phyloP scores from a whole-genome alignment of 2,888 invertebrate species.

The Agelastica alni region DNA sequence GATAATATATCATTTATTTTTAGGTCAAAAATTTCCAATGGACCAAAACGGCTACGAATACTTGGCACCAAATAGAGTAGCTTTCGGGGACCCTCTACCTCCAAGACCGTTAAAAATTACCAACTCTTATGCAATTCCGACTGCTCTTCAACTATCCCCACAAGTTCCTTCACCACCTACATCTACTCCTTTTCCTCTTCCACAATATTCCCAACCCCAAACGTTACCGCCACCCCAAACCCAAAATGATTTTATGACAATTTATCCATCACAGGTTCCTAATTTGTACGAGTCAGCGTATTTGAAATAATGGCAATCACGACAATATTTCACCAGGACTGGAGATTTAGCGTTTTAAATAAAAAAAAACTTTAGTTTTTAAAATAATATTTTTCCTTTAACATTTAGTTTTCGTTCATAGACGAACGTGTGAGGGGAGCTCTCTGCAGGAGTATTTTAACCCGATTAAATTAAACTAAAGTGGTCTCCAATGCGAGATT shows the following conservation, averaged over 20 bases:
- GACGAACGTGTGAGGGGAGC: too few species aligned
- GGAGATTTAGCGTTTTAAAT: too few species aligned
- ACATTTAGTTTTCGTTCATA: too few species aligned
- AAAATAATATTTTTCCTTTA: too few species aligned
- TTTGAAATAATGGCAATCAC: too few species aligned
- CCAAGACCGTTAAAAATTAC: conserved; percentile 41
- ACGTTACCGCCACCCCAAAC: not conserved
- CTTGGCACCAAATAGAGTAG: conserved; percentile 39
- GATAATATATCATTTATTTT: not conserved
- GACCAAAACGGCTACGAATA: conserved; percentile 44
- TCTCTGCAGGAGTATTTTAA: too few species aligned
- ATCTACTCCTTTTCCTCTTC: conserved; percentile 6
- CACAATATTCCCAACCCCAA: conserved; percentile 3
- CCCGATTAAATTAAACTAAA: too few species aligned
- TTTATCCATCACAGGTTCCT: conserved; percentile 12
- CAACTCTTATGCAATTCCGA: conserved; percentile 45
- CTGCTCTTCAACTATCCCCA: conserved; percentile 34
- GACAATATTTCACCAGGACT: too few species aligned
- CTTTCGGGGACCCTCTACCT: conserved; percentile 42
- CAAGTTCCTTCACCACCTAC: conserved; percentile 19
- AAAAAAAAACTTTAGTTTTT: too few species aligned
- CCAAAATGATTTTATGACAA: not conserved
- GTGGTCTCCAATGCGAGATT: too few species aligned
- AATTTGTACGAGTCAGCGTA: conserved; percentile 4
- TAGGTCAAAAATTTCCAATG: conserved; percentile 18